Base-by-base conservation (phyloP, 2,113 vertebrate genomes). In the Strix aluco region DNA sequence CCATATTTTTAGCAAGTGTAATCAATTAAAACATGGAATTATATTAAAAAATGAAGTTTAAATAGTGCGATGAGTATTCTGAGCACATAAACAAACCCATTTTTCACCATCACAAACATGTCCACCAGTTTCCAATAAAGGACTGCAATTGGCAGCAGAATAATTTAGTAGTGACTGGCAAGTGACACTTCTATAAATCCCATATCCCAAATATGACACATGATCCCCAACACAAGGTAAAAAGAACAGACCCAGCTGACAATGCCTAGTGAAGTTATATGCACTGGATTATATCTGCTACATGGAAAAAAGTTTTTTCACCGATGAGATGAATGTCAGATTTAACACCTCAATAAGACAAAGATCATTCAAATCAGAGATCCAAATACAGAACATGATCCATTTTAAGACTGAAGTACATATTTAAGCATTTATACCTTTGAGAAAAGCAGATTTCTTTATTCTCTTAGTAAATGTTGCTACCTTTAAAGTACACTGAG, bases 401-500 rank as follows among this genome's bases (percentile, higher is more conserved):
- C 42, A 55, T 83, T 92, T 93, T 46, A 94, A 90, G 46, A 30
- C 42, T 29, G 32, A 90, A 93, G 34, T n/a, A 73, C 9, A 4
- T 36, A 61, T 49, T 90, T 77, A 82, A 71, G 63, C 61, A 40
- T n/a, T 77, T 71, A 69, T 13, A 54, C 14, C 51, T 90, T 61
- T 15, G 54, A 46, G 69, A 86, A 91, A 92, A 96, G 26, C 26
- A 55, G 62, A 57, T 86, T 86, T 75, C 65, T 94, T 90, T 82
- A 62, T 62, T 88, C 55, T 83, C 52, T 74, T 67, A 58, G 54
- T 70, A 93, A 90, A 92, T 25, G 32, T 61, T 90, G 59, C 26
- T 88, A 95, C 92, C 88, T 94, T 92, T 85, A 92, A 88, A 92
- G 49, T 67, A 78, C n/a, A 88, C 4, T 42, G 49, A 81, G 54